Conservation (phyloP, 2,888 invertebrate species). For the Lacanobia oleracea region DNA sequence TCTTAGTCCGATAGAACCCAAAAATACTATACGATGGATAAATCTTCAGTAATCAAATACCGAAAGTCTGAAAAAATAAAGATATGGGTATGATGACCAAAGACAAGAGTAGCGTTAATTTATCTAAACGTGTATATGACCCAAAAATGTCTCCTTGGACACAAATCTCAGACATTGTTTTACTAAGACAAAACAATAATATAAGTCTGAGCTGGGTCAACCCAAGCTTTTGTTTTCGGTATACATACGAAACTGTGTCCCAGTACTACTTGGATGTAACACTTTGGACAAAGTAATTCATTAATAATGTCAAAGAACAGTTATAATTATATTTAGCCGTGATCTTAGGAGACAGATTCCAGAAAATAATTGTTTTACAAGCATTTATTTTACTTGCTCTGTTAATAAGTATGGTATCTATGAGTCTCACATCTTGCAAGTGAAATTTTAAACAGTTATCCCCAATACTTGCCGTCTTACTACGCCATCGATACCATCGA, state of each 20-base stretch:
- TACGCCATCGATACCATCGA: too few species aligned
- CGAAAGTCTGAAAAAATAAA: not conserved
- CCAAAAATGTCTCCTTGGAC: not conserved
- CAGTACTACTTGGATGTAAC: not conserved
- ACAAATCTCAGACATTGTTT: constrained; percentile 16
- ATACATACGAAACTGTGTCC: too few species aligned
- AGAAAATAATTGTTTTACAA: too few species aligned
- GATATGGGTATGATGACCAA: not conserved
- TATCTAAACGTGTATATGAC: not conserved
- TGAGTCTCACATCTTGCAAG: too few species aligned
- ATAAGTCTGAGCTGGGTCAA: not conserved
- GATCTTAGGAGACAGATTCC: too few species aligned
- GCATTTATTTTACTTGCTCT: too few species aligned
- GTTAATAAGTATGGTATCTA: too few species aligned
- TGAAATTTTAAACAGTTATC: too few species aligned
- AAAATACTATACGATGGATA: too few species aligned
- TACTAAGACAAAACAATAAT: constrained; percentile 12
- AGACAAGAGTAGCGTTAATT: not conserved
- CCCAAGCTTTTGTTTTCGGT: constrained; percentile 3
- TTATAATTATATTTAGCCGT: too few species aligned
- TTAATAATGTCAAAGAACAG: not conserved
- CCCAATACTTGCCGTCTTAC: too few species aligned
- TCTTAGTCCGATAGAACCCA: too few species aligned
- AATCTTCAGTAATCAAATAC: not conserved
- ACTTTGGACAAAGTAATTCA: not conserved